phyloP scores from a whole-genome alignment of 2,113 vertebrate genomes.

The Syngnathus typhle region DNA sequence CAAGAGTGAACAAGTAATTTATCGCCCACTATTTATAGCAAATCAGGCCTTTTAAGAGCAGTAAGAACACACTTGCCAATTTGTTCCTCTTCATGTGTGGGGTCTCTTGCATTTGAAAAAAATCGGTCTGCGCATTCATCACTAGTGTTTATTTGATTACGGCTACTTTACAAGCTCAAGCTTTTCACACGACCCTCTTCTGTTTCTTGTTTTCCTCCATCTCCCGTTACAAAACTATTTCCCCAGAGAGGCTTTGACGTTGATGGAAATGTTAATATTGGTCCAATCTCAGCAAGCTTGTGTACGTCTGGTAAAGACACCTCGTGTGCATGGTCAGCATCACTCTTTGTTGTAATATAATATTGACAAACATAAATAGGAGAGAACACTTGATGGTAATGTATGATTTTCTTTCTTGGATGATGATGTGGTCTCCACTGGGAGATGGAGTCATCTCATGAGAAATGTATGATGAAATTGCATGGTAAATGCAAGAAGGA shows the following conservation, averaged over 20 bases:
- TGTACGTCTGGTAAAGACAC: slow-evolving; percentile 23
- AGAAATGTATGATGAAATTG: slow-evolving; percentile 12
- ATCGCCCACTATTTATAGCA: too few species aligned
- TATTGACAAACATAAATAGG: slow-evolving; percentile 8
- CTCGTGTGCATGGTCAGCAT: slow-evolving; percentile 24
- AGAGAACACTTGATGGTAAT: slow-evolving; percentile 23
- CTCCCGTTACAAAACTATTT: slow-evolving; percentile 10
- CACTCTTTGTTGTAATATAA: slow-evolving; percentile 22
- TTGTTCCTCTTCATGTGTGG: too few species aligned
- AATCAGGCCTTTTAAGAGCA: too few species aligned
- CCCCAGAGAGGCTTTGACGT: slow-evolving; percentile 17
- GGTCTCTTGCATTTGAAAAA: too few species aligned
- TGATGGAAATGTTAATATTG: slow-evolving; percentile 33
- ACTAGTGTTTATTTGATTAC: slow-evolving; percentile 27
- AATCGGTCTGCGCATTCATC: neutral
- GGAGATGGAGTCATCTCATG: neutral
- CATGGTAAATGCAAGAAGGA: neutral
- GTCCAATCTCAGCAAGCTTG: slow-evolving; percentile 20
- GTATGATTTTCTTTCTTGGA: slow-evolving; percentile 6
- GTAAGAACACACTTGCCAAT: too few species aligned
- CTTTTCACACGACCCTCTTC: neutral
- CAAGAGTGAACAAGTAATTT: too few species aligned
- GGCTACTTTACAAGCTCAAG: slow-evolving; percentile 12
- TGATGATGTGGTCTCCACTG: neutral
- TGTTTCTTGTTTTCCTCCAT: slow-evolving; percentile 11